Evolutionary conservation across 2,113 vertebrate genomes (phyloP).

Genomic region (Bettongia penicillata): DNA sequence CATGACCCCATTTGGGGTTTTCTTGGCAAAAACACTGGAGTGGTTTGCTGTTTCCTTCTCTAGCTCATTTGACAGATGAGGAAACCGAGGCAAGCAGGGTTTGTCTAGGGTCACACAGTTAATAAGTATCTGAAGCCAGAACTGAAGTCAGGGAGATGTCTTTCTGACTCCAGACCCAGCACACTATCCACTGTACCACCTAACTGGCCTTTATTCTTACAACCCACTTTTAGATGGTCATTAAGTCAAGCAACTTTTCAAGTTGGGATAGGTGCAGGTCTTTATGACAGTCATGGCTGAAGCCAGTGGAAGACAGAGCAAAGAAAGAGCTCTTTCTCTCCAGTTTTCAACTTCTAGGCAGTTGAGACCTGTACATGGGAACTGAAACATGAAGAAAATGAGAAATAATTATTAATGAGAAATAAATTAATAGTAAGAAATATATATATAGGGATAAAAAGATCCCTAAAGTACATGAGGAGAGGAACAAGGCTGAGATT

Average conservation of each 20-base stretch:
- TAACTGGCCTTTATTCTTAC: neutral
- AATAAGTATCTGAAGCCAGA: neutral
- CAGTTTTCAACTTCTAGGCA: neutral
- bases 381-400: neutral
- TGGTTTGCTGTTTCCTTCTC: neutral
- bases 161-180: neutral
- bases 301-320: neutral
- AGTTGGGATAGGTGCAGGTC: neutral
- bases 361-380: neutral
- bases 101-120: no score
- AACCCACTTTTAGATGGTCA: conserved; percentile 9
- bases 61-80: neutral
- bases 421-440: neutral
- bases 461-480: neutral
- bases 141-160: neutral
- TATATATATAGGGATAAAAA: neutral
- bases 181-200: neutral
- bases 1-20: neutral
- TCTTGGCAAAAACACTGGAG: neutral
- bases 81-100: neutral
- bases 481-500: neutral
- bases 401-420: neutral
- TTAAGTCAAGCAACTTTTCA: neutral
- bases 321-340: neutral
- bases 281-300: neutral